These are phyloP conservation scores for Oreortyx pictus DNA, from an alignment of 2,797 vertebrate genomes.

Conservation along the genomic window DNA sequence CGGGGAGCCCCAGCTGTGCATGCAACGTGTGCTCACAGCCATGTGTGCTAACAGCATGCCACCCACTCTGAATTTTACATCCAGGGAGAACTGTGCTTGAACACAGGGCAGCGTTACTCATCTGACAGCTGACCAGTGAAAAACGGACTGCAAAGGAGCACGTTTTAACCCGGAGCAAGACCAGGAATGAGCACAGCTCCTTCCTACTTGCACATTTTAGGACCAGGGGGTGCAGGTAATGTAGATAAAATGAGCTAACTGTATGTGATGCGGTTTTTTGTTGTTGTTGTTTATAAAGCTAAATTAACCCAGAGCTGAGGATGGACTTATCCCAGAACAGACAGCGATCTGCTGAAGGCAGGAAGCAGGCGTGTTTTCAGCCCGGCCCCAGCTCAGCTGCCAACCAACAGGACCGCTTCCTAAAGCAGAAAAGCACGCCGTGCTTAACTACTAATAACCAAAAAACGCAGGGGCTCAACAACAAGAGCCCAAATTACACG, in stretches of 20 bases:
- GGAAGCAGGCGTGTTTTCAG: fast-evolving
- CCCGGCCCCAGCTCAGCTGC: not conserved
- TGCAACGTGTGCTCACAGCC: fast-evolving
- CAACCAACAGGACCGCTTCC: not conserved
- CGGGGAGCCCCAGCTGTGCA: not conserved
- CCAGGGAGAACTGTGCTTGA: not conserved
- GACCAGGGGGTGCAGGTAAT: fast-evolving
- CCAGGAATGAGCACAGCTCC: not conserved
- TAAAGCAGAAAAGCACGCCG: not conserved
- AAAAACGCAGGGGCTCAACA: not conserved
- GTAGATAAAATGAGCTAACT: not conserved
- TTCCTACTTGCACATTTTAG: not conserved
- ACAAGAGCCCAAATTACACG: not conserved
- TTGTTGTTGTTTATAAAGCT: not conserved
- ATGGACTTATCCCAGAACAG: not conserved
- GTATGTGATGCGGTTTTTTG: fast-evolving
- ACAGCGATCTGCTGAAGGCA: fast-evolving
- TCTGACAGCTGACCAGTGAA: not conserved
- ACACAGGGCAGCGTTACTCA: not conserved
- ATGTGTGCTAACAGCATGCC: fast-evolving
- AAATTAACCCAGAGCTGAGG: not conserved
- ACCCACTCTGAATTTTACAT: not conserved
- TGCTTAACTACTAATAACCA: fast-evolving
- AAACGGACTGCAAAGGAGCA: not conserved
- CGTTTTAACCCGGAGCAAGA: not conserved